These are phyloP conservation scores for Babylonia areolata DNA, from an alignment of 1,140 invertebrate species.

Conservation along the genomic window DNA sequence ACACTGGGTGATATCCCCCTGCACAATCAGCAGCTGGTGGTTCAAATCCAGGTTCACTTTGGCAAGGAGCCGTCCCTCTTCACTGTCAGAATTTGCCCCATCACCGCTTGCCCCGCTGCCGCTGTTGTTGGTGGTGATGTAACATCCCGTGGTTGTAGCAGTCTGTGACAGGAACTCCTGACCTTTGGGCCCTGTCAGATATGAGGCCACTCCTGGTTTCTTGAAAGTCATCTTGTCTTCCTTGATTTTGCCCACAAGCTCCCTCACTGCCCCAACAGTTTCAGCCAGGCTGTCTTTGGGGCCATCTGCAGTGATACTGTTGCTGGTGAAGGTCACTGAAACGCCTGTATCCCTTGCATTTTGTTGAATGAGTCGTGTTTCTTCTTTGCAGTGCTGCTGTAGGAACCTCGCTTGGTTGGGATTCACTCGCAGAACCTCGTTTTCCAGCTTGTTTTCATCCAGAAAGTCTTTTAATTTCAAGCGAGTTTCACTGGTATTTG, in stretches of 20 bases:
- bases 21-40: slow-evolving; percentile 14
- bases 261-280: not conserved
- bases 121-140: not conserved
- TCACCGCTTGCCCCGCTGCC: too few relatives aligned
- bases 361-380: not conserved
- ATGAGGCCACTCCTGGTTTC: not conserved
- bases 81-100: not conserved
- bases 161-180: not conserved
- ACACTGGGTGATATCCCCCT: slow-evolving; percentile 58
- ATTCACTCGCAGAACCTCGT: not conserved
- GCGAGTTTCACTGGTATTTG: not conserved
- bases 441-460: not conserved
- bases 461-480: not conserved
- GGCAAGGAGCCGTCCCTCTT: slow-evolving; percentile 2
- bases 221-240: slow-evolving; percentile 21
- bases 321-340: not conserved
- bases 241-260: slow-evolving; percentile 2
- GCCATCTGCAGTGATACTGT: not conserved
- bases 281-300: not conserved
- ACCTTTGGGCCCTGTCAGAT: not conserved
- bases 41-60: not conserved
- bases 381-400: not conserved
- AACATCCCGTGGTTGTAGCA: not conserved
- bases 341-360: not conserved
- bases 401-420: not conserved